Percentiles rank a stretch among this genome's conserved stretches.
These are phyloP conservation scores for Fregetta grallaria DNA, from an alignment of 2,113 vertebrate species.

Conservation along the genomic window DNA sequence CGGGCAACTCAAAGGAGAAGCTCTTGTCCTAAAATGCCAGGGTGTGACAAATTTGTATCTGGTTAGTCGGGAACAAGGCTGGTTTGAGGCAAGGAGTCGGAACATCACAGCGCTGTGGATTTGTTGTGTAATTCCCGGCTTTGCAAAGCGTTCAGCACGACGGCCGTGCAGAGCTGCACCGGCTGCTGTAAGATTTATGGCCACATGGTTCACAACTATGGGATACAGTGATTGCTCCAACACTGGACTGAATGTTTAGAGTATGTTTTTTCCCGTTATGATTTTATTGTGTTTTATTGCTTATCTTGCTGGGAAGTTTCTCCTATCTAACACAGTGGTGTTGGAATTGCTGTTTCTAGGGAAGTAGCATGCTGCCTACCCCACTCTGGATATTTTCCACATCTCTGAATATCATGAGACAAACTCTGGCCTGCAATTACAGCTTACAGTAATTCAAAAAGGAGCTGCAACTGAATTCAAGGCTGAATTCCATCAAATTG, in stretches of 20 bases:
- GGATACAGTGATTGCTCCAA: not conserved
- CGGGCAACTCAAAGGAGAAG: not conserved
- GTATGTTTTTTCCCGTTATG: accelerated
- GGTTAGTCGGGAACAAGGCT: not conserved
- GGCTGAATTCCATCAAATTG: not conserved
- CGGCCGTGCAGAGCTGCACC: not conserved
- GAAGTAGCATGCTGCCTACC: not conserved
- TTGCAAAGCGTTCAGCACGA: accelerated
- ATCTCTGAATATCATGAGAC: not conserved
- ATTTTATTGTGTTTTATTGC: not conserved
- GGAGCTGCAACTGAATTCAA: not conserved
- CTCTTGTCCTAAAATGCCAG: not conserved
- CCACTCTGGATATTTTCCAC: not conserved
- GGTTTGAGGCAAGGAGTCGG: not conserved
- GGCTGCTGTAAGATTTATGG: not conserved
- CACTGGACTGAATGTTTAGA: not conserved
- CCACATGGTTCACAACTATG: not conserved
- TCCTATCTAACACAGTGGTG: not conserved
- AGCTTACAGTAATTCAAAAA: not conserved
- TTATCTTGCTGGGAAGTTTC: not conserved
- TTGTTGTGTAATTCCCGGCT: not conserved
- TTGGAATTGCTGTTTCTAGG: not conserved
- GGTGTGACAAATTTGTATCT: too few relatives aligned
- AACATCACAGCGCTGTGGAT: not conserved
- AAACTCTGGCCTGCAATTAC: not conserved